Evolutionary conservation across 2,113 vertebrate genomes (phyloP).

Genomic region (Rutilus rutilus): DNA sequence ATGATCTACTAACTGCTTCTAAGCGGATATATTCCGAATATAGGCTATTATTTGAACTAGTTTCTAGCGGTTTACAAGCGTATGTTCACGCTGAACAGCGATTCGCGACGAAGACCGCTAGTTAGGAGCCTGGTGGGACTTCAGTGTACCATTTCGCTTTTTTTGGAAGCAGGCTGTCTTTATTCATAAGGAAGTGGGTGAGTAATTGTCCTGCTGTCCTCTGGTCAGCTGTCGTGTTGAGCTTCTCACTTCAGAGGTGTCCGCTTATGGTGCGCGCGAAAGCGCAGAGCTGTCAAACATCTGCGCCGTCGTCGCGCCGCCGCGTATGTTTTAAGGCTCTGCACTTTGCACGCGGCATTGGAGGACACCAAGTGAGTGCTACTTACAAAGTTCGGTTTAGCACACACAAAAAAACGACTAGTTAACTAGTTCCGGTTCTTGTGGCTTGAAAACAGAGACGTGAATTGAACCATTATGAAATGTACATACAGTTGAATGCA

Average conservation of each 20-base stretch:
- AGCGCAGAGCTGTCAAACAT: slow-evolving; percentile 22
- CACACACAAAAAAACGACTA: not conserved
- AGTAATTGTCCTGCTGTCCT: slow-evolving; percentile 23
- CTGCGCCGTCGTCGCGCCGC: not conserved
- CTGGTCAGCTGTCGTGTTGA: slow-evolving; percentile 16
- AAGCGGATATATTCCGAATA: not conserved
- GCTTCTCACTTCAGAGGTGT: slow-evolving; percentile 35
- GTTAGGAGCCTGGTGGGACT: not conserved
- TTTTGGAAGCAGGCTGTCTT: slow-evolving; percentile 20
- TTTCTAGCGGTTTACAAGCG: not conserved
- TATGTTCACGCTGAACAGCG: not conserved
- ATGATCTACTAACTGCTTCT: not conserved
- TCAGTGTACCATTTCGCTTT: not conserved
- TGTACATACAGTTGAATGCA: not conserved
- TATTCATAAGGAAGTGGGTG: slow-evolving; percentile 25
- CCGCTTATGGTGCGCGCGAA: slow-evolving; percentile 15
- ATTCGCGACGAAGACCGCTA: slow-evolving; percentile 6
- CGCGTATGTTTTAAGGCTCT: not conserved
- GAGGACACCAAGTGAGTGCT: not conserved
- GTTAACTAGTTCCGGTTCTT: not conserved
- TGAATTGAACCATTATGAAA: not conserved
- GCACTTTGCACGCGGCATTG: not conserved
- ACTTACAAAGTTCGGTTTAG: slow-evolving; percentile 8
- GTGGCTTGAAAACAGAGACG: not conserved
- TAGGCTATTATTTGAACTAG: not conserved